phyloP scores from a whole-genome alignment of 64 coral and sea anemone genomes.

The Stichodactyla helianthus region DNA sequence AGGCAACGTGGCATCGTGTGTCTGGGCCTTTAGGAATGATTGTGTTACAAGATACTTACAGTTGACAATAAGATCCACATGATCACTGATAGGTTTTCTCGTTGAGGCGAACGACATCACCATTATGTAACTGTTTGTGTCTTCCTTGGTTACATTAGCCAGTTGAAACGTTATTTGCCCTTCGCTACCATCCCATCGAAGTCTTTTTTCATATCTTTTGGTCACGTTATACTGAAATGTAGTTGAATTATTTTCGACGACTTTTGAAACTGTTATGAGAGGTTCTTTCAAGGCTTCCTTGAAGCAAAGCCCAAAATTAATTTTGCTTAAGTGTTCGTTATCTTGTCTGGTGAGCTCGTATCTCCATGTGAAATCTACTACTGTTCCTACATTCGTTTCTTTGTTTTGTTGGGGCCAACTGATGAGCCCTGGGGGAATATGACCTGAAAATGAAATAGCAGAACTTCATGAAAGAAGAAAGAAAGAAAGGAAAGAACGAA shows the following conservation, averaged over 20 bases:
- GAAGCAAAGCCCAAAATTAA: slow-evolving; percentile 4
- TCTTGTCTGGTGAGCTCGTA: neutral
- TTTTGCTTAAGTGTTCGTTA: neutral
- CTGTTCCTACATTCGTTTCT: neutral
- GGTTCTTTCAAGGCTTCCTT: neutral
- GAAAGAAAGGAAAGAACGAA: too few relatives aligned
- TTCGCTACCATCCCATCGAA: neutral
- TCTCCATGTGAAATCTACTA: neutral
- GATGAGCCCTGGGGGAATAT: neutral
- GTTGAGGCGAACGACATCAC: neutral
- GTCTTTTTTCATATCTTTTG: neutral
- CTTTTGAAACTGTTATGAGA: slow-evolving; percentile 1
- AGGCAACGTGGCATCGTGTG: neutral
- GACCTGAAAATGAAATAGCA: neutral
- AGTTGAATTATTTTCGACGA: neutral
- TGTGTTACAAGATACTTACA: neutral
- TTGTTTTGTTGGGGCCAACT: neutral
- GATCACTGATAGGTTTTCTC: slow-evolving; percentile 1
- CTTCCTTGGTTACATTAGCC: neutral
- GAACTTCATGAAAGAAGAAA: neutral
- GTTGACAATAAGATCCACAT: slow-evolving; percentile 11
- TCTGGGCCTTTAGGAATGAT: neutral
- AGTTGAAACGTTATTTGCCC: neutral
- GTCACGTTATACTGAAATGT: slow-evolving; percentile 9
- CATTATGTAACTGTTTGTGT: slow-evolving; percentile 9